A percentile compares a stretch with the other conserved stretches of the same genome.
phyloP scores from a whole-genome alignment of 2,797 vertebrate species.

The Gymnoscopelus microlampas region DNA sequence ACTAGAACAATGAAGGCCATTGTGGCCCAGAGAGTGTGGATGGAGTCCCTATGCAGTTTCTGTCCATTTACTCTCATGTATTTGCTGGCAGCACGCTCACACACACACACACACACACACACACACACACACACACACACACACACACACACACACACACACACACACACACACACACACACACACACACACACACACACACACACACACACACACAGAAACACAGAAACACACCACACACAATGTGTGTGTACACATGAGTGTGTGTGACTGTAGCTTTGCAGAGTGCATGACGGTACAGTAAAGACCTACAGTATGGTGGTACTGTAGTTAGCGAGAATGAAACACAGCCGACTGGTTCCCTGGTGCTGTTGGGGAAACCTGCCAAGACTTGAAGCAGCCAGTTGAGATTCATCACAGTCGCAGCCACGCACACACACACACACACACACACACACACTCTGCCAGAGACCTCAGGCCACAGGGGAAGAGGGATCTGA shows the following conservation, averaged over 20 bases:
- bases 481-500: constrained; percentile 73
- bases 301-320: too few relatives aligned
- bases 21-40: constrained; percentile 69
- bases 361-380: constrained; percentile 63
- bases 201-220: too few relatives aligned
- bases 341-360: constrained; percentile 65
- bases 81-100: constrained; percentile 42
- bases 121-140: constrained; percentile 38
- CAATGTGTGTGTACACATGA: too few relatives aligned
- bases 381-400: constrained; percentile 69
- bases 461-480: constrained; percentile 69
- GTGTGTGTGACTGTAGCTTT: too few relatives aligned
- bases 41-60: constrained; percentile 52
- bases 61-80: constrained; percentile 53
- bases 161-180: too few relatives aligned
- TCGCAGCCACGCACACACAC: background rate
- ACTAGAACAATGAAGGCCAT: constrained; percentile 80
- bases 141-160: constrained; percentile 13
- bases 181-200: too few relatives aligned
- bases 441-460: constrained; percentile 30
- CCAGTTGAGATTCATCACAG: constrained; percentile 61
- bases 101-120: constrained; percentile 35
- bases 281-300: too few relatives aligned
- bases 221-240: too few relatives aligned
- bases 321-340: constrained; percentile 23